A percentile compares a stretch with the other conserved stretches of the same genome.
These are phyloP conservation scores for Hippopotamyrus pictus DNA, from an alignment of 2,797 vertebrate genomes.

Conservation along the genomic window DNA sequence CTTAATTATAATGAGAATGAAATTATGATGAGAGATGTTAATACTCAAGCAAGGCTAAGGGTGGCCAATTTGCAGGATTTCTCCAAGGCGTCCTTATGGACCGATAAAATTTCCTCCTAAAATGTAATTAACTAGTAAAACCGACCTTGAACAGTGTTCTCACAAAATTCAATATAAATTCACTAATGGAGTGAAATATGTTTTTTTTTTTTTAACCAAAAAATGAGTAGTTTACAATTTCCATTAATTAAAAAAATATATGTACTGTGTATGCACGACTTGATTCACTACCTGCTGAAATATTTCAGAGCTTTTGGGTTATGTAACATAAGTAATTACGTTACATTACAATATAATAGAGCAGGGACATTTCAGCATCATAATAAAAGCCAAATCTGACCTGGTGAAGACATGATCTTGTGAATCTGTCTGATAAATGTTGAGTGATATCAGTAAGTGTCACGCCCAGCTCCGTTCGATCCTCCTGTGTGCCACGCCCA, in stretches of 20 bases:
- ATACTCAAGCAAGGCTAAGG: not conserved
- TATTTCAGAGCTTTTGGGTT: not conserved
- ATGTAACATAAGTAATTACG: not conserved
- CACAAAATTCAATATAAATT: not conserved
- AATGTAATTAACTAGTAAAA: constrained; percentile 1
- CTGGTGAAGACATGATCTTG: not conserved
- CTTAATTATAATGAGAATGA: not conserved
- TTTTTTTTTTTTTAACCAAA: not conserved
- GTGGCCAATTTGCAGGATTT: not conserved
- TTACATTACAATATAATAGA: not conserved
- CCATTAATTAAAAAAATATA: not conserved
- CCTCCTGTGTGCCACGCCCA: too few species aligned
- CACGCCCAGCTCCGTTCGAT: too few species aligned
- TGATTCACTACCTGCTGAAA: not conserved
- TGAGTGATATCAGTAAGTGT: not conserved
- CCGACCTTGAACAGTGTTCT: constrained; percentile 1
- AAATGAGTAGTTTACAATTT: not conserved
- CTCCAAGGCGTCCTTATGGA: not conserved
- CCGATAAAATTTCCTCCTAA: constrained; percentile 4
- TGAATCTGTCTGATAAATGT: not conserved
- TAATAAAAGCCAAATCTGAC: not conserved
- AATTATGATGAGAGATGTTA: not conserved
- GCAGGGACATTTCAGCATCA: not conserved
- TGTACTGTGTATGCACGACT: not conserved
- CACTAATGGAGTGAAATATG: not conserved